Evolutionary conservation across 2,888 invertebrate genomes (phyloP).

Genomic region (Tipula unca): DNA sequence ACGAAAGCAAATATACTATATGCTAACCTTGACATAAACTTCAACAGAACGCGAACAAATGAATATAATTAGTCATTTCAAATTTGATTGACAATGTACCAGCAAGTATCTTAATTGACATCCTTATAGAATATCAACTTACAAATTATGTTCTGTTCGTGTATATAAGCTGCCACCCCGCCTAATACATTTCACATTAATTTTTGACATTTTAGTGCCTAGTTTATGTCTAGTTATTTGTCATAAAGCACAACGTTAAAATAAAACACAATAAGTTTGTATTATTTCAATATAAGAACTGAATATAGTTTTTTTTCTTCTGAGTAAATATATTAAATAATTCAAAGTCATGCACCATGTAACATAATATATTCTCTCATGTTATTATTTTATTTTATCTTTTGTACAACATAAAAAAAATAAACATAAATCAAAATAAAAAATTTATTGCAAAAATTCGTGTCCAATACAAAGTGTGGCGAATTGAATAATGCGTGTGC

Average conservation of each 20-base stretch:
- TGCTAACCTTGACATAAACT: no score
- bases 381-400: neutral
- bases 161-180: neutral
- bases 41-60: neutral
- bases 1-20: no score
- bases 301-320: neutral
- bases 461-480: neutral
- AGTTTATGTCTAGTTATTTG: neutral
- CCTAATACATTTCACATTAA: neutral
- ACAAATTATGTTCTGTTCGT: neutral
- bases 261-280: neutral
- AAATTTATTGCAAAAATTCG: neutral
- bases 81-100: neutral
- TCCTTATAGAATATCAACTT: neutral
- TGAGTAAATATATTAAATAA: neutral
- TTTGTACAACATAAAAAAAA: constrained; percentile 1
- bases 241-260: neutral
- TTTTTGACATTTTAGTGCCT: neutral
- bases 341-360: neutral
- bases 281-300: neutral
- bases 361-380: neutral
- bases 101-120: neutral
- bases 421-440: neutral
- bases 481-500: neutral
- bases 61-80: neutral